Conservation (phyloP, 2,888 invertebrate species). For the Drosophila kanekoi region DNA sequence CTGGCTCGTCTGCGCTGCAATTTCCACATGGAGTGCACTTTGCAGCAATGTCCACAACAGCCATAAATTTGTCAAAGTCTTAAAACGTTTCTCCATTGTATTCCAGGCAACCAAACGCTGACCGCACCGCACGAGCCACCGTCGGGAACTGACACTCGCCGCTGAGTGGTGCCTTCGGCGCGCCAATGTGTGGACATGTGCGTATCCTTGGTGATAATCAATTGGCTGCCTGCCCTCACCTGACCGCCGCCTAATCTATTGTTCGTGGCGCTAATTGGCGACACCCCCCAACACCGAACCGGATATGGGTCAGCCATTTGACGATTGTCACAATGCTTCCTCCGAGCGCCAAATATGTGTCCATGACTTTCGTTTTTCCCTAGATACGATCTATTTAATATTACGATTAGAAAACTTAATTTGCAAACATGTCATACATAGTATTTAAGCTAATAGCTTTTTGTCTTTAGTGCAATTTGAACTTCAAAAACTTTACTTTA, state of each 20-base stretch:
- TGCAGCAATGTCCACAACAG: slow-evolving; percentile 40
- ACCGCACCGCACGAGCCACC: slow-evolving; percentile 54
- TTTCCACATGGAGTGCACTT: slow-evolving; percentile 19
- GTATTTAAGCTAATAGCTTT: no score
- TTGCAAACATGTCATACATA: no score
- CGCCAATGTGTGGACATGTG: slow-evolving; percentile 65
- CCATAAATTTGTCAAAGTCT: slow-evolving; percentile 46
- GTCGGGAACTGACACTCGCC: slow-evolving; percentile 51
- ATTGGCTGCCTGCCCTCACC: slow-evolving; percentile 43
- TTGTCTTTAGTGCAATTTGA: no score
- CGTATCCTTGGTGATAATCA: slow-evolving; percentile 79
- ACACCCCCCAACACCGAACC: not conserved
- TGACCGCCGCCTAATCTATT: slow-evolving; percentile 43
- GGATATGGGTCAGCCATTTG: slow-evolving; percentile 27
- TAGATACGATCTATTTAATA: not conserved
- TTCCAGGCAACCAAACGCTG: slow-evolving; percentile 1
- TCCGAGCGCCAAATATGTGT: not conserved
- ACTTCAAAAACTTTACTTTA: no score
- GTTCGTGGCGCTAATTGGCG: slow-evolving; percentile 61
- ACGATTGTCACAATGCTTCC: slow-evolving; percentile 3
- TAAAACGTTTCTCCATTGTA: slow-evolving; percentile 37
- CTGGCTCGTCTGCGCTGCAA: slow-evolving; percentile 88
- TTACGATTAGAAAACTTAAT: not conserved
- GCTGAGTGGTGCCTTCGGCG: slow-evolving; percentile 22
- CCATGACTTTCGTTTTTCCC: slow-evolving; percentile 22